These are phyloP conservation scores for Naja naja DNA, from an alignment of 2,113 vertebrate species.

Conservation along the genomic window DNA sequence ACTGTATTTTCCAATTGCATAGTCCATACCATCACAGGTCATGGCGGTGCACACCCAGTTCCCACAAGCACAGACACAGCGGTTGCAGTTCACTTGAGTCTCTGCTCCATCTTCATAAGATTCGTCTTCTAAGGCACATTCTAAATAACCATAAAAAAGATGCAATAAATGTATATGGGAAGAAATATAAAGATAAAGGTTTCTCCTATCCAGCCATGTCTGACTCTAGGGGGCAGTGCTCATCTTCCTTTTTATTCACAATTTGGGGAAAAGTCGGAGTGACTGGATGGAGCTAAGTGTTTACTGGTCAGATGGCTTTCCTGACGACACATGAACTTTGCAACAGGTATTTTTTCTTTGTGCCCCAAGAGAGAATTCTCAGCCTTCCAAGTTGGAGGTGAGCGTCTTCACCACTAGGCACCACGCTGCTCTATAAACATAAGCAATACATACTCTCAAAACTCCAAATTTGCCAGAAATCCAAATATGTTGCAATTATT, in stretches of 20 bases:
- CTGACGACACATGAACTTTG: not conserved
- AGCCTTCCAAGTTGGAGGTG: not conserved
- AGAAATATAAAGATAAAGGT: not conserved
- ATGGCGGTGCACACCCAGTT: constrained; percentile 99
- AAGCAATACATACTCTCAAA: not conserved
- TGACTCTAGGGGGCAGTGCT: not conserved
- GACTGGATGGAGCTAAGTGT: not conserved
- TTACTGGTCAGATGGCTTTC: not conserved
- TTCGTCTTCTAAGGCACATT: constrained; percentile 96
- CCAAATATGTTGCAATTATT: not conserved
- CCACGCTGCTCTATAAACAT: not conserved
- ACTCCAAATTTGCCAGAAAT: not conserved
- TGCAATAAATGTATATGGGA: not conserved
- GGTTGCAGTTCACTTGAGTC: constrained; percentile 96
- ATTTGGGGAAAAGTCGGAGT: not conserved
- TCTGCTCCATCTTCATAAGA: constrained; percentile 91
- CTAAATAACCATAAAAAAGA: constrained; percentile 63
- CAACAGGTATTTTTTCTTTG: not conserved
- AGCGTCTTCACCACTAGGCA: not conserved
- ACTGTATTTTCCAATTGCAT: constrained; percentile 28
- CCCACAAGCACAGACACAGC: constrained; percentile 95
- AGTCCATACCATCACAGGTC: constrained; percentile 82
- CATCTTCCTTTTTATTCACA: not conserved
- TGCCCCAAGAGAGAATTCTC: not conserved
- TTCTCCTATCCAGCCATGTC: not conserved